These are phyloP conservation scores for Equus przewalskii DNA, from an alignment of 2,113 vertebrate genomes.

Conservation along the genomic window DNA sequence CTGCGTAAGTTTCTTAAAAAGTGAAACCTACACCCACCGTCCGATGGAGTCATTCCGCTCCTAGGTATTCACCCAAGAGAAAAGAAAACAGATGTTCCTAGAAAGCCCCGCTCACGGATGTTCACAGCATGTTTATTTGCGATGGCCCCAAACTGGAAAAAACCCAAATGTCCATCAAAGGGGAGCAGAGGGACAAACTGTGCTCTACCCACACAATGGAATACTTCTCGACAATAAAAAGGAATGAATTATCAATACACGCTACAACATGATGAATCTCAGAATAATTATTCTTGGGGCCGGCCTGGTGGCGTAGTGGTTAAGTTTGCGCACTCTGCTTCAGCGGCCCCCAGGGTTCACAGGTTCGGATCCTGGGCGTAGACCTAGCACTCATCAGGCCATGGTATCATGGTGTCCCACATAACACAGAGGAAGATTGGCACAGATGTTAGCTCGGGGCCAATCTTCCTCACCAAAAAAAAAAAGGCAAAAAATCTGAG, in stretches of 20 bases:
- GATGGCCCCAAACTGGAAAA: neutral
- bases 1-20: neutral
- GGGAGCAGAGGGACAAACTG: neutral
- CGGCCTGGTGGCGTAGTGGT: no score
- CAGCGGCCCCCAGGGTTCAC: no score
- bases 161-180: no score
- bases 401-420: no score
- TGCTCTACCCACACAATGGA: neutral
- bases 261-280: neutral
- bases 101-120: neutral
- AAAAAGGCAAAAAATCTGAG: neutral
- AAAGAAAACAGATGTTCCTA: neutral
- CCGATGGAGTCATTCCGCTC: neutral
- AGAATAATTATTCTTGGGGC: neutral
- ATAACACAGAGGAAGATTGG: no score
- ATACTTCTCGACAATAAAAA: neutral
- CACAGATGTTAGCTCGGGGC: no score
- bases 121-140: neutral
- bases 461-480: no score
- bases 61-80: neutral
- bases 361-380: no score
- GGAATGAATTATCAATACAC: neutral
- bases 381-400: no score
- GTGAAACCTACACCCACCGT: neutral
- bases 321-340: no score